phyloP scores from a whole-genome alignment of 2,797 vertebrate genomes.

The Malurus leucopterus region DNA sequence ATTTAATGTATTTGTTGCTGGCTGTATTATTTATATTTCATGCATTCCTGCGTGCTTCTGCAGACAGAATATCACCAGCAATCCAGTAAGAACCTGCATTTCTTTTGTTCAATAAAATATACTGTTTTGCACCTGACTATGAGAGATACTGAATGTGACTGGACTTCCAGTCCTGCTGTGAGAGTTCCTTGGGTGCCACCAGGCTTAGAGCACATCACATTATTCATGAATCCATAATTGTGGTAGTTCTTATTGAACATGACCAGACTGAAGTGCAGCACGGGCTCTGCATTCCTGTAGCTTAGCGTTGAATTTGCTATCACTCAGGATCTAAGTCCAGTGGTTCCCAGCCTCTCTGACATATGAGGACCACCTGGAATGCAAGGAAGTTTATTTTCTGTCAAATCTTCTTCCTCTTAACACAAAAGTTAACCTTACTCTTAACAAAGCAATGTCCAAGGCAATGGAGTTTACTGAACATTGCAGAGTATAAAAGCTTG shows the following conservation, averaged over 20 bases:
- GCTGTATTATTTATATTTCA: neutral
- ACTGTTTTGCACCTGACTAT: neutral
- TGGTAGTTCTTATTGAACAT: neutral
- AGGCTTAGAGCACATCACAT: rapidly evolving
- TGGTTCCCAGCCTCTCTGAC: neutral
- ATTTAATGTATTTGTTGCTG: neutral
- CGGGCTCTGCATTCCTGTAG: neutral
- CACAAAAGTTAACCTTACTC: neutral
- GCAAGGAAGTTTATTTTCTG: neutral
- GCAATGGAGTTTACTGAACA: neutral
- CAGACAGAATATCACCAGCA: neutral
- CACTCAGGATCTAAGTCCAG: neutral
- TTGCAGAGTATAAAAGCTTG: neutral
- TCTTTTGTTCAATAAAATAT: neutral
- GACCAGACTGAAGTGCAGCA: neutral
- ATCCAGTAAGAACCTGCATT: neutral
- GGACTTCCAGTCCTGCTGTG: neutral
- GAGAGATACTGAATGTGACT: neutral
- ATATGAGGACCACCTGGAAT: neutral
- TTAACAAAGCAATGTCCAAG: neutral
- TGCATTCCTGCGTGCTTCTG: neutral
- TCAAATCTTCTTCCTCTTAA: neutral
- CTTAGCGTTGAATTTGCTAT: neutral
- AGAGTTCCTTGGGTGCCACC: neutral
- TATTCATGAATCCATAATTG: neutral